A percentile compares a stretch with the other conserved stretches of the same genome.
Evolutionary conservation across 2,113 vertebrate species (phyloP).

Genomic region (Chunga burmeisteri): DNA sequence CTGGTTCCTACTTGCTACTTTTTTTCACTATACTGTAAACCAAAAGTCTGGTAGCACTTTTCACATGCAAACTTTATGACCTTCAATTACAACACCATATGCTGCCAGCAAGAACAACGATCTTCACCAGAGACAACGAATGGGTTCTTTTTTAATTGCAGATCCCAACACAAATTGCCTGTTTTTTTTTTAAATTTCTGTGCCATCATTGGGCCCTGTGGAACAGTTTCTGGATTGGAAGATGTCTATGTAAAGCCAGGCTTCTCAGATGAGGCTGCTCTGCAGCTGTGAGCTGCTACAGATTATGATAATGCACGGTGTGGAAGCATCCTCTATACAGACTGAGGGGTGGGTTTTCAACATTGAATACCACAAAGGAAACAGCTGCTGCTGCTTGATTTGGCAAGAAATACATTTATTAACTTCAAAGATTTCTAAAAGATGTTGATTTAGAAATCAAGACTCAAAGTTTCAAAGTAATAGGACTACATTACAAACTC

Average conservation of each 20-base stretch:
- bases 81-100: background rate
- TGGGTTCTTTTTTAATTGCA: background rate
- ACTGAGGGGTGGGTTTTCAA: background rate
- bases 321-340: background rate
- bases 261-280: background rate
- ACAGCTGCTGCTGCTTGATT: background rate
- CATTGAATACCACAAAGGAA: background rate
- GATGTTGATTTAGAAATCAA: background rate
- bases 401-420: background rate
- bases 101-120: background rate
- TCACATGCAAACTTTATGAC: background rate
- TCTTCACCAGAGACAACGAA: background rate
- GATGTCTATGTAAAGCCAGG: background rate
- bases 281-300: background rate
- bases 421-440: background rate
- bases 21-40: background rate
- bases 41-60: background rate
- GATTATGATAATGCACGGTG: background rate
- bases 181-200: background rate
- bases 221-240: background rate
- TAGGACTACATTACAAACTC: background rate
- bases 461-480: background rate
- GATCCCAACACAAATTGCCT: background rate
- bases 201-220: background rate
- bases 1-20: background rate